A percentile compares a stretch with the other conserved stretches of the same genome.
Conservation (phyloP, 1,140 invertebrate species). For the Zelostemma sp. region DNA sequence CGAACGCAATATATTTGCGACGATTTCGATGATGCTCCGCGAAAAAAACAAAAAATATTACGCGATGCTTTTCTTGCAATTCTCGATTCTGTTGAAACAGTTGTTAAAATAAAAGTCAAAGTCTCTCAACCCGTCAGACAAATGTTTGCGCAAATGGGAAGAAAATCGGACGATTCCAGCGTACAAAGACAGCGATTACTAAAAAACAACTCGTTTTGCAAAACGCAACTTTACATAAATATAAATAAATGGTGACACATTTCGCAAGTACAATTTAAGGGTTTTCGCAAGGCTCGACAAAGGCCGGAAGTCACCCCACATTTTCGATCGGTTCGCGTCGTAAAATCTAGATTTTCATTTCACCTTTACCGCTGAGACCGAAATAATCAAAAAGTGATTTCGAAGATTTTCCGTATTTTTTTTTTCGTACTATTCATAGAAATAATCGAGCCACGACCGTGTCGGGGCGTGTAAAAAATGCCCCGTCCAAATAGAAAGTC, state of each 20-base stretch:
- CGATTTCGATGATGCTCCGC: too few relatives aligned
- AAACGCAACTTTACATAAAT: slow-evolving; percentile 24
- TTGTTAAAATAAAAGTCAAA: slow-evolving; percentile 29
- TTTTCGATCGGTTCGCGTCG: too few relatives aligned
- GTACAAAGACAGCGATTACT: slow-evolving; percentile 7
- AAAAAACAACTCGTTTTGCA: slow-evolving; percentile 19
- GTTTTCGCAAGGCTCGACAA: slow-evolving; percentile 16
- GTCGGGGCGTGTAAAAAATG: slow-evolving; percentile 5
- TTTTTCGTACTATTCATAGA: too few relatives aligned
- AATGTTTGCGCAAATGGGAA: slow-evolving; percentile 24
- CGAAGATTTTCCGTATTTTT: too few relatives aligned
- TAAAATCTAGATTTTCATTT: too few relatives aligned
- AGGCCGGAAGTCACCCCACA: slow-evolving; percentile 25
- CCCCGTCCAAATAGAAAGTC: slow-evolving; percentile 36
- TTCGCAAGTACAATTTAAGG: slow-evolving; percentile 19
- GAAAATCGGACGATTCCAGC: slow-evolving; percentile 3
- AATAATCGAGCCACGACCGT: too few relatives aligned
- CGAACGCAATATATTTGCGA: neutral
- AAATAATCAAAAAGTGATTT: too few relatives aligned
- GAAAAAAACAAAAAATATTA: too few relatives aligned
- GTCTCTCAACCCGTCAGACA: neutral
- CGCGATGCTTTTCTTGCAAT: too few relatives aligned
- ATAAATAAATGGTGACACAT: slow-evolving; percentile 23
- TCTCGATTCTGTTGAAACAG: slow-evolving; percentile 5
- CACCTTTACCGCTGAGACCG: too few relatives aligned